Evolutionary conservation across 2,113 vertebrate species (phyloP).

Genomic region (Pionites leucogaster): DNA sequence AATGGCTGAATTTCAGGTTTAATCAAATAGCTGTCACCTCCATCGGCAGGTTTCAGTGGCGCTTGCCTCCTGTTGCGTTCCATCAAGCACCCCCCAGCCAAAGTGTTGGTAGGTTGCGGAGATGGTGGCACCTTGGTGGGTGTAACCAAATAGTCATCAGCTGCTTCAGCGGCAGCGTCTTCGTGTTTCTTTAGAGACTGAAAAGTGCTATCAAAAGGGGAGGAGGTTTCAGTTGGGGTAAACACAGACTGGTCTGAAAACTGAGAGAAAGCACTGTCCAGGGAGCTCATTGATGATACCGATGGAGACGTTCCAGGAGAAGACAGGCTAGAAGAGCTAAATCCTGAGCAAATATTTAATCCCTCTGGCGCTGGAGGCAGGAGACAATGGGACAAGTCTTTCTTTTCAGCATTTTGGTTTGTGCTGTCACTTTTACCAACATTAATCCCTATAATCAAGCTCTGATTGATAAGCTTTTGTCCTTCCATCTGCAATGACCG

Average conservation of each 20-base stretch:
- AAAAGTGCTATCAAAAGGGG: constrained; percentile 65
- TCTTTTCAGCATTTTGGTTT: constrained; percentile 64
- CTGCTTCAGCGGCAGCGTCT: constrained; percentile 37
- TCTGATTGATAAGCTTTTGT: constrained; percentile 75
- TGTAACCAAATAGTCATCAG: constrained; percentile 48
- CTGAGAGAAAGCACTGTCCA: constrained; percentile 91
- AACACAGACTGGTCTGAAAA: constrained; percentile 85
- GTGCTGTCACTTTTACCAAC: constrained; percentile 61
- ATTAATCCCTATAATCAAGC: constrained; percentile 72
- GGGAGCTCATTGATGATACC: constrained; percentile 86
- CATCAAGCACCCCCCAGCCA: constrained; percentile 56
- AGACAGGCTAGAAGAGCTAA: constrained; percentile 88
- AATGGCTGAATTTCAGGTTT: constrained; percentile 64
- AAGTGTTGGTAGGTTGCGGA: constrained; percentile 3
- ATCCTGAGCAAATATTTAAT: constrained; percentile 76
- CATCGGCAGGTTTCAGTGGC: constrained; percentile 58
- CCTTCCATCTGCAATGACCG: constrained; percentile 79
- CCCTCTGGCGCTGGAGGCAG: constrained; percentile 76
- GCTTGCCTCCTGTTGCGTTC: not conserved
- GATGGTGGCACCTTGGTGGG: not conserved
- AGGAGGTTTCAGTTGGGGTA: constrained; percentile 74
- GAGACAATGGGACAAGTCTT: constrained; percentile 66
- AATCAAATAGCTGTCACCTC: constrained; percentile 66
- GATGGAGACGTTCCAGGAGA: constrained; percentile 88
- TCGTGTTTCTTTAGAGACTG: constrained; percentile 50